Conservation (phyloP, 1,140 invertebrate species). For the Oscheius sp. region DNA sequence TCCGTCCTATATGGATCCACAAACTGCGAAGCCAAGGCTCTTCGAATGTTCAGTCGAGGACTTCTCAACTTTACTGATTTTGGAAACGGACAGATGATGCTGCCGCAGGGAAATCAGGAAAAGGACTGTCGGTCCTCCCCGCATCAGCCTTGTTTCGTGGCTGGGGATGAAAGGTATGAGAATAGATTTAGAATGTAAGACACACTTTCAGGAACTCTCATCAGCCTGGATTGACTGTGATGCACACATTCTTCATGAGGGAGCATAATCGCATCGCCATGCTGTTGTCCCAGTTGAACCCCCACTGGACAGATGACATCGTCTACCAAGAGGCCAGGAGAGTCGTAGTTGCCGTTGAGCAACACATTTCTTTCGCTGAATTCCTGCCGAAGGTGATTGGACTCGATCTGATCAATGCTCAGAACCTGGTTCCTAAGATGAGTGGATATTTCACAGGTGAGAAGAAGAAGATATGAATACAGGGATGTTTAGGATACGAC, state of each 20-base stretch:
- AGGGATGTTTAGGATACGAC: slow-evolving; percentile 46
- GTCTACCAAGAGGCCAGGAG: slow-evolving; percentile 71
- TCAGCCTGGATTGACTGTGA: slow-evolving; percentile 73
- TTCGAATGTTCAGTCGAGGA: slow-evolving; percentile 57
- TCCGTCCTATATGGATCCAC: slow-evolving; percentile 64
- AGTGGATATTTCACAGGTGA: slow-evolving; percentile 44
- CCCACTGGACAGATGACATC: slow-evolving; percentile 62
- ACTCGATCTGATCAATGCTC: slow-evolving; percentile 75
- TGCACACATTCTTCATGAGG: slow-evolving; percentile 70
- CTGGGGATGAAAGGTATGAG: slow-evolving; percentile 73
- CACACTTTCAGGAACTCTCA: slow-evolving; percentile 74
- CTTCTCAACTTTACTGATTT: slow-evolving; percentile 45
- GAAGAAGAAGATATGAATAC: not conserved
- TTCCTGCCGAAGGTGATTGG: slow-evolving; percentile 80
- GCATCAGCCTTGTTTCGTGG: slow-evolving; percentile 58
- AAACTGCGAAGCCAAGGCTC: slow-evolving; percentile 60
- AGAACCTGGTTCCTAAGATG: slow-evolving; percentile 45
- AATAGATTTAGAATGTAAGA: not conserved
- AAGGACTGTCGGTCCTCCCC: slow-evolving; percentile 55
- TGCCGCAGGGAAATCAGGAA: slow-evolving; percentile 48
- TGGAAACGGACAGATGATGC: slow-evolving; percentile 41
- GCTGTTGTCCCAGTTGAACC: slow-evolving; percentile 68
- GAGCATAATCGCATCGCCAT: slow-evolving; percentile 79
- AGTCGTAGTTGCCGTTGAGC: slow-evolving; percentile 79
- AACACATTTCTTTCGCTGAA: slow-evolving; percentile 81